A percentile compares a stretch with the other conserved stretches of the same genome.
These are phyloP conservation scores for Eretmochelys imbricata DNA, from an alignment of 2,113 vertebrate genomes.

Conservation along the genomic window DNA sequence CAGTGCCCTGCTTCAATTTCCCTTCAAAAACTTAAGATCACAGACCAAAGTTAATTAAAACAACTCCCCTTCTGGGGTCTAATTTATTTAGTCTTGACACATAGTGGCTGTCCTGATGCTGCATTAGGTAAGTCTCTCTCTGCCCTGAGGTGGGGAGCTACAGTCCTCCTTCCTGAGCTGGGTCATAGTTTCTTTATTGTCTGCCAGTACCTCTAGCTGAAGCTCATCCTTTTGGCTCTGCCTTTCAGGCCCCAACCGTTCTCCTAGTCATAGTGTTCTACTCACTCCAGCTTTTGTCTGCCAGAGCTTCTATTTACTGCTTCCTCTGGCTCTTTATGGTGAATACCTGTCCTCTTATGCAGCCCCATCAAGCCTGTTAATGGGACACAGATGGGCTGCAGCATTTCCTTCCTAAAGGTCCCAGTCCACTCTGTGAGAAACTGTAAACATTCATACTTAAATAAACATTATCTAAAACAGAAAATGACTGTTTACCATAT, in stretches of 20 bases:
- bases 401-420: background rate
- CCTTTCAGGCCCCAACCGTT: background rate
- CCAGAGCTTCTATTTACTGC: background rate
- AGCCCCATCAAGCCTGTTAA: background rate
- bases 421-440: background rate
- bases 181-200: background rate
- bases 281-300: background rate
- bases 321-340: background rate
- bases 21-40: background rate
- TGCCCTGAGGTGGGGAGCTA: background rate
- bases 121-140: background rate
- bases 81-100: background rate
- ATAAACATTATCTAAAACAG: background rate
- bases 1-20: background rate
- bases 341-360: background rate
- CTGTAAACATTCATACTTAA: background rate
- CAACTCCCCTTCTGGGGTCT: background rate
- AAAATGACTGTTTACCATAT: background rate
- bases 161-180: background rate
- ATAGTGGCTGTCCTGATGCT: background rate
- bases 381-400: background rate
- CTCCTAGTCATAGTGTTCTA: background rate
- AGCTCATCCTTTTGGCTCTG: background rate
- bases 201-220: background rate
- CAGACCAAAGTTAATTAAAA: background rate